Evolutionary conservation across 2,888 invertebrate species (phyloP).

Genomic region (Drosophila mayaguana): DNA sequence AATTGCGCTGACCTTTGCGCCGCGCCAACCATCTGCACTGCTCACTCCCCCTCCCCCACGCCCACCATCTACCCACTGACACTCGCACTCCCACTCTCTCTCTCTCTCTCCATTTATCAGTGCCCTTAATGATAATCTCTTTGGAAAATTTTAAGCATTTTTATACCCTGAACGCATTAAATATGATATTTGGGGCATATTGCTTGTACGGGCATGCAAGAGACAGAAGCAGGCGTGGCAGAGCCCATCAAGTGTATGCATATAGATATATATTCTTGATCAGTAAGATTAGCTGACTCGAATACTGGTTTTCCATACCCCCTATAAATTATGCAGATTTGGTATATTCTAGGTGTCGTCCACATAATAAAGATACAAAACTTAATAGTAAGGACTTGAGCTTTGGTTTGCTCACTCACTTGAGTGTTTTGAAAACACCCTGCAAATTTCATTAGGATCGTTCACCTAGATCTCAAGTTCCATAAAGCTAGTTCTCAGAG

Average conservation of each 20-base stretch:
- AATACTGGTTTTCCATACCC: too few species aligned
- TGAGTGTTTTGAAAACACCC: neutral
- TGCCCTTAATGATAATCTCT: constrained; percentile 64
- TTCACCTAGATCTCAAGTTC: neutral
- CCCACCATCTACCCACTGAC: neutral
- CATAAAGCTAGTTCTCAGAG: neutral
- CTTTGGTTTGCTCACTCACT: neutral
- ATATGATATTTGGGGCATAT: neutral
- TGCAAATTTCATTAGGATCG: neutral
- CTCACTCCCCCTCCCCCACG: neutral
- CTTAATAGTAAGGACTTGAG: neutral
- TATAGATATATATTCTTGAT: neutral
- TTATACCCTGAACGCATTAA: neutral
- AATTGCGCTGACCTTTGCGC: constrained; percentile 49
- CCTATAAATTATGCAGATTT: too few species aligned
- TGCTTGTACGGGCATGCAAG: neutral
- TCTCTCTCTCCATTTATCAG: neutral
- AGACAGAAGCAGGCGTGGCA: neutral
- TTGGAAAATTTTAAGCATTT: constrained; percentile 36
- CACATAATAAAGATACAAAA: too few species aligned
- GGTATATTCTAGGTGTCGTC: too few species aligned
- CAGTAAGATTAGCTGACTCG: too few species aligned
- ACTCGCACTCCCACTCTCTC: neutral
- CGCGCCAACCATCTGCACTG: neutral
- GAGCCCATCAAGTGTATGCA: too few species aligned